Base-by-base conservation (phyloP, 2,113 vertebrate species). In the Tylochromis polylepis region DNA sequence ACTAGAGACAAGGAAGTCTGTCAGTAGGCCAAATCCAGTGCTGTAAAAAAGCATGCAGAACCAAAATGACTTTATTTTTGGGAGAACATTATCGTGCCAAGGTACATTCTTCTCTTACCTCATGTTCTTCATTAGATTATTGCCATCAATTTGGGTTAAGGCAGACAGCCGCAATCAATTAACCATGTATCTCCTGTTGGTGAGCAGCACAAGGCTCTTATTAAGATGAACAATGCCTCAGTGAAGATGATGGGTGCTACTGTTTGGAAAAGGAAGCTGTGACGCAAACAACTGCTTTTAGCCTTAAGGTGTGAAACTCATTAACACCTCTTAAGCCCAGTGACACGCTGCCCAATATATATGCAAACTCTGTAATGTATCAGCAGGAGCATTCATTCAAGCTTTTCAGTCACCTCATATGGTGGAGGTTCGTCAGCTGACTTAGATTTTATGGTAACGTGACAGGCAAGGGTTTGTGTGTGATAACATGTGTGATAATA, bases 231-330 rank as follows among this genome's bases (percentile, higher is more conserved):
- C 89, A 90, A 87, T 62, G 80, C 55, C 43, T 81, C 83, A 58
- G 56, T 56, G 81, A 89, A 92, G 56, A 89, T 85, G 88, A 90
- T 89, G 80, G 58, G 79, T 85, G 86, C 88, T 85, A 85, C 84
- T 93, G 92, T 96, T 93, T 95, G 84, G 56, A 90, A 67, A 95
- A 90, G 82, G 88, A 95, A 94, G 91, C 92, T 91, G 90, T 95
- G 92, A 93, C 87, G 81, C 85, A 89, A 91, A 77, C 59, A 65
- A 58, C 55, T 85, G 65, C 79, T 83, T 93, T 93, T 92, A 89
- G 87, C 93, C 89, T 84, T 2, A 82, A 95, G 91, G 95, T 93
- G 93, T 92, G 85, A 95, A 95, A 93, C 83, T 85, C 91, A 94
- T 96, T 94, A 94, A 93, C 89, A 90, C 85, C 55, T 85, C 87